phyloP scores from a whole-genome alignment of 2,797 vertebrate genomes.

The Enteromius anoplus region DNA sequence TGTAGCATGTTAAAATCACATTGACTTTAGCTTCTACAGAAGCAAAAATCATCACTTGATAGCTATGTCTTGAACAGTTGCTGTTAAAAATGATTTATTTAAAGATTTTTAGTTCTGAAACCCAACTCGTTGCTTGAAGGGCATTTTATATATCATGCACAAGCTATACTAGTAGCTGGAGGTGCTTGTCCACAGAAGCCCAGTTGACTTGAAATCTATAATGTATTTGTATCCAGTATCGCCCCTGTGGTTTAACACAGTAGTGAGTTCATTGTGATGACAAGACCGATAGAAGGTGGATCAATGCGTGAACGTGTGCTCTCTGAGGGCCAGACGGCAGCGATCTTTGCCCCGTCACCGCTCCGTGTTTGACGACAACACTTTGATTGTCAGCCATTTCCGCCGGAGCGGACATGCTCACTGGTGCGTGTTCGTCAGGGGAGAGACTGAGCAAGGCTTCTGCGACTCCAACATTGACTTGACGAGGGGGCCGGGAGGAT shows the following conservation, averaged over 20 bases:
- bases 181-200: slow-evolving; percentile 29
- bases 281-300: slow-evolving; percentile 60
- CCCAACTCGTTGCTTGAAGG: not conserved
- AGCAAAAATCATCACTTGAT: not conserved
- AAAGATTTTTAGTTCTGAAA: not conserved
- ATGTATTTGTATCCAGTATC: slow-evolving; percentile 62
- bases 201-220: slow-evolving; percentile 55
- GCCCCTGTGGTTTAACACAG: slow-evolving; percentile 62
- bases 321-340: slow-evolving; percentile 52
- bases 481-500: slow-evolving; percentile 30
- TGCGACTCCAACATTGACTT: slow-evolving; percentile 21
- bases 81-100: not conserved
- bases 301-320: slow-evolving; percentile 49
- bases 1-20: not conserved
- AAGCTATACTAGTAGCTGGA: not conserved
- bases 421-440: slow-evolving; percentile 55
- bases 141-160: not conserved
- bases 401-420: slow-evolving; percentile 49
- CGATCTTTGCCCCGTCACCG: slow-evolving; percentile 56
- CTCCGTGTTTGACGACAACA: slow-evolving; percentile 57
- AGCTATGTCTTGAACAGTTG: not conserved
- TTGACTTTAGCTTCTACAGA: not conserved
- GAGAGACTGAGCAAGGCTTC: slow-evolving; percentile 31
- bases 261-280: slow-evolving; percentile 61
- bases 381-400: slow-evolving; percentile 64